phyloP scores from a whole-genome alignment of 2,113 vertebrate genomes.

The Copsychus sechellarum region DNA sequence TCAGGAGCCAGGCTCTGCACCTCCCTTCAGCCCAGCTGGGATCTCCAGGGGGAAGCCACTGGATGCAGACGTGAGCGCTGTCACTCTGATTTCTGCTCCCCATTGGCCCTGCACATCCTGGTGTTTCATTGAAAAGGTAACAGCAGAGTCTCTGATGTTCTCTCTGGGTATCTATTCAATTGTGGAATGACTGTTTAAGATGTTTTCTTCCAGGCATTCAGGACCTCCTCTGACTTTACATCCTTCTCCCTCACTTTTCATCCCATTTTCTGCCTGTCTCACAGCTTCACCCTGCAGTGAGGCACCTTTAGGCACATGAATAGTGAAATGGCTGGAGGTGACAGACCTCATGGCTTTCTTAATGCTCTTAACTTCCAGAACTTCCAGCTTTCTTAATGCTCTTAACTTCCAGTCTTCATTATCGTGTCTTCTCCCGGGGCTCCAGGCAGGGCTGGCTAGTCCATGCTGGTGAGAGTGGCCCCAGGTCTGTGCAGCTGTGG shows the following conservation, averaged over 20 bases:
- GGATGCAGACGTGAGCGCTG: not conserved
- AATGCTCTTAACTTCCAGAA: not conserved
- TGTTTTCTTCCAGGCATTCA: not conserved
- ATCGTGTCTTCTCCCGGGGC: not conserved
- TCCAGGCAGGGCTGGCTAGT: not conserved
- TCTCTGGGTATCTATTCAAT: not conserved
- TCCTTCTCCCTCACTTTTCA: not conserved
- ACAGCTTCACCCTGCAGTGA: not conserved
- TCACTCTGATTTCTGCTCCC: not conserved
- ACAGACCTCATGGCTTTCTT: not conserved
- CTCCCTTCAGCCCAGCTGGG: rapidly evolving
- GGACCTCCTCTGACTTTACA: not conserved
- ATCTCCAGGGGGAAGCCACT: not conserved
- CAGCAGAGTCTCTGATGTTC: not conserved
- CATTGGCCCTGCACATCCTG: not conserved
- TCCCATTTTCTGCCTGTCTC: not conserved
- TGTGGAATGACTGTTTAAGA: not conserved
- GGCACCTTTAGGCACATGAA: not conserved
- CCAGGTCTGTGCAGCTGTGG: not conserved
- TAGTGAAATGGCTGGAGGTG: not conserved
- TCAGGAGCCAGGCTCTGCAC: not conserved
- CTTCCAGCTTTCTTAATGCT: not conserved
- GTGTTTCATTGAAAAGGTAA: constrained; percentile 12
- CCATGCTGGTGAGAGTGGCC: rapidly evolving
- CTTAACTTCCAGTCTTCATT: not conserved